Evolutionary conservation across 2,797 vertebrate genomes (phyloP).

Genomic region (Loris lydekkerianus): DNA sequence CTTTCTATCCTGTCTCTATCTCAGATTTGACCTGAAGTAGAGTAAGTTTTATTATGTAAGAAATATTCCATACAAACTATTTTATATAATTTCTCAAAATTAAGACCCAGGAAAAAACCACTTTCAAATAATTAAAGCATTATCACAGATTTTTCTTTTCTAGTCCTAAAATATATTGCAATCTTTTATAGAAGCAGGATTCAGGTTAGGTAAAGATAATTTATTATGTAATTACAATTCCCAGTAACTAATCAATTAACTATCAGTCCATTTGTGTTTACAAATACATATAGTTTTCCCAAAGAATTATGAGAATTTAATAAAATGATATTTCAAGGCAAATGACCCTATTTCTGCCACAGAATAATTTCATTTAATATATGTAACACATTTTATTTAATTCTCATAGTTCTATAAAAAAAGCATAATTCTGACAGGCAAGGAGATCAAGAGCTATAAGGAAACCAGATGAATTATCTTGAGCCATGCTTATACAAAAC

Average conservation of each 20-base stretch:
- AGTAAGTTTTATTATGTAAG: conserved; percentile 45
- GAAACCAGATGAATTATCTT: neutral
- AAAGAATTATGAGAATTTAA: conserved; percentile 53
- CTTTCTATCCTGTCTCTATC: conserved; percentile 32
- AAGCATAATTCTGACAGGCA: conserved; percentile 26
- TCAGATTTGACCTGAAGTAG: conserved; percentile 49
- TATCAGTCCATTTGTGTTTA: neutral
- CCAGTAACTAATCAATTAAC: conserved; percentile 27
- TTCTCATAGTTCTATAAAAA: conserved; percentile 42
- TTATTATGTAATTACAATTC: conserved; percentile 31
- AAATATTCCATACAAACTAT: conserved; percentile 37
- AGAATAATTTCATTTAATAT: conserved; percentile 25
- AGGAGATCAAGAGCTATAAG: conserved; percentile 15
- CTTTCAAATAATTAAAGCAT: conserved; percentile 64
- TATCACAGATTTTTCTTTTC: conserved; percentile 37
- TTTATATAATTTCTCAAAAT: conserved; percentile 41
- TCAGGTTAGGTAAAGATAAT: conserved; percentile 48
- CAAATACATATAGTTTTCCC: neutral
- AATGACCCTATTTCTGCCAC: conserved; percentile 36
- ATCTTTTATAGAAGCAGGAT: conserved; percentile 20
- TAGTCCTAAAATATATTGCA: conserved; percentile 34
- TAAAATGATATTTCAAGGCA: conserved; percentile 41
- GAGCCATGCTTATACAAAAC: conserved; percentile 27
- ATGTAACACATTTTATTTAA: conserved; percentile 22
- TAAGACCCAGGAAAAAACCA: neutral